These are phyloP conservation scores for Acanthosoma haemorrhoidale DNA, from an alignment of 2,888 invertebrate genomes.

Conservation along the genomic window DNA sequence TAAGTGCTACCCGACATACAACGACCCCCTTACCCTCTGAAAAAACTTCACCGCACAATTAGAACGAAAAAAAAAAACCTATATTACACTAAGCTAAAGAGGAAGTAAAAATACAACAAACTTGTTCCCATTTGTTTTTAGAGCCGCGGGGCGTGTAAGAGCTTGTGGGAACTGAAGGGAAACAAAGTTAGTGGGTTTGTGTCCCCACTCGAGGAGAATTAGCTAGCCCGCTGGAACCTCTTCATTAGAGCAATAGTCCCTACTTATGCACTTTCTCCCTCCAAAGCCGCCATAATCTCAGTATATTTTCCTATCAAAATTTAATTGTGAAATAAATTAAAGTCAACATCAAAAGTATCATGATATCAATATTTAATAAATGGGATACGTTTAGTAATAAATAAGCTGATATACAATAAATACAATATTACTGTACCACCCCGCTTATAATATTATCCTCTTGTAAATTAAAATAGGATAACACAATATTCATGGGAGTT, in stretches of 20 bases:
- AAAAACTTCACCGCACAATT: background rate
- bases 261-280: background rate
- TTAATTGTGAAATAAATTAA: too few relatives aligned
- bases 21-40: too few relatives aligned
- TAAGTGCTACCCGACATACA: background rate
- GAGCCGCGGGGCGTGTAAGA: background rate
- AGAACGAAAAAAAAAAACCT: background rate
- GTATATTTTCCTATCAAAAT: too few relatives aligned
- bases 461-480: too few relatives aligned
- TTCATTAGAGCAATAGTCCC: background rate
- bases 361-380: too few relatives aligned
- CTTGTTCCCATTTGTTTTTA: background rate
- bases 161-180: background rate
- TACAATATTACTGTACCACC: too few relatives aligned
- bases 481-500: too few relatives aligned
- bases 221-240: slow-evolving; percentile 1
- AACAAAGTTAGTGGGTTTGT: background rate
- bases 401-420: too few relatives aligned
- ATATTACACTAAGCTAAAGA: too few relatives aligned
- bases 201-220: background rate
- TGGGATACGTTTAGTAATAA: too few relatives aligned
- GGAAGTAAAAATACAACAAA: background rate
- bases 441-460: too few relatives aligned
- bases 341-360: too few relatives aligned
- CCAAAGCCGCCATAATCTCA: background rate